These are phyloP conservation scores for Battus philenor DNA, from an alignment of 1,140 invertebrate genomes.

Conservation along the genomic window DNA sequence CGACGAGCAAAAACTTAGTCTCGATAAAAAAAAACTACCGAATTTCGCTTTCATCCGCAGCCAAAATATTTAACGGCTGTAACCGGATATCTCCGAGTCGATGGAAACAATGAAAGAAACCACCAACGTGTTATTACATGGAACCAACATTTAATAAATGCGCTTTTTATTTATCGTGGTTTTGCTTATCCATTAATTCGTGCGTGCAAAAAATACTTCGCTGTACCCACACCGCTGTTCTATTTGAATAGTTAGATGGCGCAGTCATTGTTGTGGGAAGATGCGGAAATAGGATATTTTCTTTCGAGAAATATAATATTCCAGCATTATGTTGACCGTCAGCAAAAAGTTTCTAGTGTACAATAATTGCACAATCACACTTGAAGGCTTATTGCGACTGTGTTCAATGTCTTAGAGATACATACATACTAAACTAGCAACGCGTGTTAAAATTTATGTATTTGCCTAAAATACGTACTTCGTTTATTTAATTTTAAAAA, in stretches of 20 bases:
- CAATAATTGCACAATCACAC: conserved; percentile 41
- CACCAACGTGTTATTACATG: conserved; percentile 72
- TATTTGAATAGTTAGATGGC: conserved; percentile 72
- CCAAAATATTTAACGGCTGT: conserved; percentile 74
- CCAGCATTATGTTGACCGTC: conserved; percentile 61
- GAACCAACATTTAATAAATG: conserved; percentile 75
- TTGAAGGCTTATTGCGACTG: conserved; percentile 1
- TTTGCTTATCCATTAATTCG: conserved; percentile 75
- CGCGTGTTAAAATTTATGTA: too few relatives aligned
- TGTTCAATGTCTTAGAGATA: too few relatives aligned
- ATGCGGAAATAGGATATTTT: conserved; percentile 76
- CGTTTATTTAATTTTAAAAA: too few relatives aligned
- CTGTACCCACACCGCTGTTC: conserved; percentile 48
- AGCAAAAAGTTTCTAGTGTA: conserved; percentile 49
- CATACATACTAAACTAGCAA: too few relatives aligned
- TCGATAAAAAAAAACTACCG: conserved; percentile 57
- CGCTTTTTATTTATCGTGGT: conserved; percentile 68
- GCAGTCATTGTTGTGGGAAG: conserved; percentile 68
- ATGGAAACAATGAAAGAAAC: conserved; percentile 71
- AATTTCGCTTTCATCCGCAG: conserved; percentile 71
- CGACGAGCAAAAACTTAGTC: conserved; percentile 62
- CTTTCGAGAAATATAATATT: conserved; percentile 75
- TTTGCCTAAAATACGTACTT: too few relatives aligned
- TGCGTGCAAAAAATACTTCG: conserved; percentile 60
- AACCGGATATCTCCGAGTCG: conserved; percentile 67